Percentiles rank a stretch among this genome's conserved stretches.
Evolutionary conservation across 2,888 invertebrate genomes (phyloP).

Genomic region (Andrena bucephala): DNA sequence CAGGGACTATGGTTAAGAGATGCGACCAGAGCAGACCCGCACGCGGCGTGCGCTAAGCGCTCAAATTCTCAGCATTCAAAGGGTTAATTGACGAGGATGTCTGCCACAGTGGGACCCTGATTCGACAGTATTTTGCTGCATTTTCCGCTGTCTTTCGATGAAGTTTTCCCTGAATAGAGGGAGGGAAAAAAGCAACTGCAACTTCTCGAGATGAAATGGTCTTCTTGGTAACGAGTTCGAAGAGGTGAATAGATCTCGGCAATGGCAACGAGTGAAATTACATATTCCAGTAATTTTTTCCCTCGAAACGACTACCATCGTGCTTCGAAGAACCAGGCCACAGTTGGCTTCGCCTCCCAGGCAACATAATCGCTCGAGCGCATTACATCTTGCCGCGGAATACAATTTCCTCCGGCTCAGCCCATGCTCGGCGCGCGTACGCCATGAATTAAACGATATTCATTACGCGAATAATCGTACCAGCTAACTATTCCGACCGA

Average conservation of each 20-base stretch:
- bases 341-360: slow-evolving; percentile 21
- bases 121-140: too few relatives aligned
- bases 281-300: slow-evolving; percentile 7
- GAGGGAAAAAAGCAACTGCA: too few relatives aligned
- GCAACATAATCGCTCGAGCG: slow-evolving; percentile 27
- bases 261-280: not conserved
- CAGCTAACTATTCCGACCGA: slow-evolving; percentile 40
- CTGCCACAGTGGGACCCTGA: too few relatives aligned
- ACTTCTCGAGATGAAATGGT: too few relatives aligned
- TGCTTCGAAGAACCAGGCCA: not conserved
- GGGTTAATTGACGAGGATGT: too few relatives aligned
- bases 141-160: too few relatives aligned
- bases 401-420: slow-evolving; percentile 45
- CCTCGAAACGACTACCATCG: not conserved
- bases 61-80: too few relatives aligned
- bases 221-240: too few relatives aligned
- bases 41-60: too few relatives aligned
- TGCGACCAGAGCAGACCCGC: too few relatives aligned
- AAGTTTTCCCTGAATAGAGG: too few relatives aligned
- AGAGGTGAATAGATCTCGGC: not conserved
- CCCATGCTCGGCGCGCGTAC: slow-evolving; percentile 13
- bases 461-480: slow-evolving; percentile 45
- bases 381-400: slow-evolving; percentile 40
- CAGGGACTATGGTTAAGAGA: too few relatives aligned
- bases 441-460: slow-evolving; percentile 54